A percentile compares a stretch with the other conserved stretches of the same genome.
Conservation (phyloP, 1,140 invertebrate genomes). For the Drosophila bifasciata region DNA sequence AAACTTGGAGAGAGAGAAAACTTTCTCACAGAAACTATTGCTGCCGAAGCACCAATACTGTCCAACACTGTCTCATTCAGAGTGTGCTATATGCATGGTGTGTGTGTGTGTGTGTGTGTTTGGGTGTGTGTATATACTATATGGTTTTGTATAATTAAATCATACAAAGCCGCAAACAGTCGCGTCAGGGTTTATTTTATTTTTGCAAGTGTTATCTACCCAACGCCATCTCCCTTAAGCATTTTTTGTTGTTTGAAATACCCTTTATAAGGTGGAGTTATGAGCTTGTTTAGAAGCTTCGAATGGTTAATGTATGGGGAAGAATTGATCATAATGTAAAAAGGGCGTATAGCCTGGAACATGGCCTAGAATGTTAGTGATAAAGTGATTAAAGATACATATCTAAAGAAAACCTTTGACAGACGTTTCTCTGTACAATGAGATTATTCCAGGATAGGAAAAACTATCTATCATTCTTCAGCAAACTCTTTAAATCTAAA, state of each 20-base stretch:
- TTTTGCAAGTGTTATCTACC: slow-evolving; percentile 41
- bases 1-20: slow-evolving; percentile 54
- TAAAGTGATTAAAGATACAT: too few relatives aligned
- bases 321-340: too few relatives aligned
- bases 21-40: slow-evolving; percentile 62
- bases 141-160: slow-evolving; percentile 51
- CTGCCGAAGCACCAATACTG: background rate
- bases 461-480: too few relatives aligned
- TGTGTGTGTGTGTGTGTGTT: slow-evolving; percentile 26
- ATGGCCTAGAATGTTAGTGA: too few relatives aligned
- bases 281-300: too few relatives aligned
- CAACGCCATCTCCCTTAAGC: slow-evolving; percentile 54
- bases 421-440: too few relatives aligned
- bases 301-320: too few relatives aligned
- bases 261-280: too few relatives aligned
- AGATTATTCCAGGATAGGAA: too few relatives aligned
- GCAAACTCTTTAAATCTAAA: too few relatives aligned
- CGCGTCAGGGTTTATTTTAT: slow-evolving; percentile 44
- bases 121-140: slow-evolving; percentile 30
- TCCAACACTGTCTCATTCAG: background rate
- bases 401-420: too few relatives aligned
- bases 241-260: slow-evolving; percentile 2
- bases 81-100: slow-evolving; percentile 2
- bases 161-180: slow-evolving; percentile 44
- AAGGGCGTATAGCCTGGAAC: too few relatives aligned